Conservation (phyloP, 2,888 invertebrate genomes). For the Heliconius hortense region DNA sequence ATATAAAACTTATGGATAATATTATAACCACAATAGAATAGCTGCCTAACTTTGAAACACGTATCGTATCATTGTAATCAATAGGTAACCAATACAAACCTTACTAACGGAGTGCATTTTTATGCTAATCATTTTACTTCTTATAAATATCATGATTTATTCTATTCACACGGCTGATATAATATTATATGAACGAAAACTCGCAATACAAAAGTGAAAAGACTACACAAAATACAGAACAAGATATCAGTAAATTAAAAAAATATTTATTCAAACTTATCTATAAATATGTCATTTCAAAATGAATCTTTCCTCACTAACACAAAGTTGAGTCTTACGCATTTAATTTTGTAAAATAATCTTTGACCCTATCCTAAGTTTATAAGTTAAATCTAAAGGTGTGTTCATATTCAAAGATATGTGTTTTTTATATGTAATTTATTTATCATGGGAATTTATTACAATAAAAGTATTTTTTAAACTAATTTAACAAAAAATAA, state of each 20-base stretch:
- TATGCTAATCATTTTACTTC: conserved; percentile 68
- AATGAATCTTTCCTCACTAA: conserved; percentile 31
- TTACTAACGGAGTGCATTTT: conserved; percentile 69
- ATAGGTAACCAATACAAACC: conserved; percentile 56
- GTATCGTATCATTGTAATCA: conserved; percentile 40
- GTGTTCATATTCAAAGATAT: conserved; percentile 10
- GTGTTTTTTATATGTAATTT: too few species aligned
- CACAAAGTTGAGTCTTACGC: conserved; percentile 37
- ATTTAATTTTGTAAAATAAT: conserved; percentile 32
- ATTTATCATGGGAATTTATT: too few species aligned
- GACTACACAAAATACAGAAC: conserved; percentile 30
- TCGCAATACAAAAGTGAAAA: conserved; percentile 28
- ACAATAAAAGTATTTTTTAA: background rate
- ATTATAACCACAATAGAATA: conserved; percentile 2
- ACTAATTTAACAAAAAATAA: background rate
- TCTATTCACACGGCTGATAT: conserved; percentile 34
- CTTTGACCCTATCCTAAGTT: conserved; percentile 43
- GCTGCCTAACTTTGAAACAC: conserved; percentile 36
- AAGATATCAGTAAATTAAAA: conserved; percentile 40
- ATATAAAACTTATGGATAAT: conserved; percentile 23
- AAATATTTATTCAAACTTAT: conserved; percentile 65
- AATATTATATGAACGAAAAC: conserved; percentile 35
- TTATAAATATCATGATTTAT: conserved; percentile 61
- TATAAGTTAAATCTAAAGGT: conserved; percentile 21
- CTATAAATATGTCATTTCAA: conserved; percentile 40